Evolutionary conservation across 92 coral and sea anemone species (phyloP).

Genomic region (Chrysogorgia sp.): DNA sequence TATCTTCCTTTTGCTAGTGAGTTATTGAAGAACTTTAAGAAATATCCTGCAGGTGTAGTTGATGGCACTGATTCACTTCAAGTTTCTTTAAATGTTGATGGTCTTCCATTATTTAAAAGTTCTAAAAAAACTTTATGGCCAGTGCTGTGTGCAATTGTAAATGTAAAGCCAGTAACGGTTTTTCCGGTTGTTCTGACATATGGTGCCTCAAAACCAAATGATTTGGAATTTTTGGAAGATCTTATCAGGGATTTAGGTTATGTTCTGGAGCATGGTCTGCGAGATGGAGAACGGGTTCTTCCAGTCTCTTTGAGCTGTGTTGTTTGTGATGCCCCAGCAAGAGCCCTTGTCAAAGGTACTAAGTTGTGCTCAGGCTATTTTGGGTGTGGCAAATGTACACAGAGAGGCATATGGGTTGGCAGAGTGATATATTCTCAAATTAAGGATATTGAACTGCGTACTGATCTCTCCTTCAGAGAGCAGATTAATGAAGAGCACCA

Average conservation of each 20-base stretch:
- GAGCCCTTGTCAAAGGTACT: constrained; percentile 26
- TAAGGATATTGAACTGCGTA: constrained; percentile 2
- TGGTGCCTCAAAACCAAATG: constrained; percentile 16
- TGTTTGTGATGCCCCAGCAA: constrained; percentile 35
- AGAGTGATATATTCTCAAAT: neutral
- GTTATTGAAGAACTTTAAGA: constrained; percentile 18
- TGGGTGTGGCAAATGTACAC: too few species aligned
- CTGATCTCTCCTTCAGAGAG: neutral
- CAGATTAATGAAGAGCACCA: constrained; percentile 21
- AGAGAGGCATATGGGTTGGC: constrained; percentile 19
- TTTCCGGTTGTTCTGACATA: constrained; percentile 11
- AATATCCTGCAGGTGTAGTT: constrained; percentile 1
- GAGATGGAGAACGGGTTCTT: neutral
- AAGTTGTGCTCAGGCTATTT: too few species aligned
- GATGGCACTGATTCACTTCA: neutral
- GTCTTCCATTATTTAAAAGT: constrained; percentile 18
- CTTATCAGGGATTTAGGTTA: constrained; percentile 1
- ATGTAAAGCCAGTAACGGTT: constrained; percentile 8
- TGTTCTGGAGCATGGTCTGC: neutral
- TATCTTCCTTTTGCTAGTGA: constrained; percentile 8
- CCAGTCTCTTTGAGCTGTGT: constrained; percentile 4
- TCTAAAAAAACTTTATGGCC: constrained; percentile 24
- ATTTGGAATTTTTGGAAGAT: constrained; percentile 20
- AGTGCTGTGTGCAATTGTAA: constrained; percentile 25
- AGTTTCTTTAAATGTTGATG: constrained; percentile 1